These are phyloP conservation scores for Dicrostonyx torquatus DNA, from an alignment of 2,797 vertebrate genomes.

Conservation along the genomic window DNA sequence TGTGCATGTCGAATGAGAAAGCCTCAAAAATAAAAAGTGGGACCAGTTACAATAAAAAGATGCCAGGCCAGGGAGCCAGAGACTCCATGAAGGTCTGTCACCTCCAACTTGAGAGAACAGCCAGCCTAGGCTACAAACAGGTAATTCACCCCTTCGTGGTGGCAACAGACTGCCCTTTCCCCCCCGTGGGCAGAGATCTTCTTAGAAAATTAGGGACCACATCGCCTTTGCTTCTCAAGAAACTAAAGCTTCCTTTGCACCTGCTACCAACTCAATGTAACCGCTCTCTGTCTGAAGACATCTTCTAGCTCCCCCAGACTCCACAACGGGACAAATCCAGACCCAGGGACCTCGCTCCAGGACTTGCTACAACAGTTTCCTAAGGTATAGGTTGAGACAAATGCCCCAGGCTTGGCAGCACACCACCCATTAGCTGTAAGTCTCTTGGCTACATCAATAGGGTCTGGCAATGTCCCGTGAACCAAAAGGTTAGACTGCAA, in stretches of 20 bases:
- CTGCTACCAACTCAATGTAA: background rate
- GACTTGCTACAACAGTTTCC: background rate
- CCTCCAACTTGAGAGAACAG: background rate
- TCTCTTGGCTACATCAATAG: background rate
- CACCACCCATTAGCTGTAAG: background rate
- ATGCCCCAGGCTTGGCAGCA: background rate
- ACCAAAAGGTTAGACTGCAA: background rate
- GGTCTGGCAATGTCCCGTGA: background rate
- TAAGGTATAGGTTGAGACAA: background rate
- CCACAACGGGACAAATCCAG: background rate
- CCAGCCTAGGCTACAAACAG: background rate
- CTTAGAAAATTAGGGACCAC: background rate
- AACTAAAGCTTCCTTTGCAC: background rate
- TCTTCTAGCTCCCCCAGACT: background rate
- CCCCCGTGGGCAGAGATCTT: background rate
- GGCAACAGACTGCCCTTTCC: background rate
- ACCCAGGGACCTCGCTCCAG: background rate
- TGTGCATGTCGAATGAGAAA: background rate
- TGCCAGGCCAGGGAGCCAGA: background rate
- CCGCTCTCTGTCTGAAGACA: background rate
- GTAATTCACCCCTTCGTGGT: background rate
- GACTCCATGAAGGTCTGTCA: background rate
- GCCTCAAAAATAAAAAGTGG: background rate
- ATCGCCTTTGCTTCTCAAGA: background rate
- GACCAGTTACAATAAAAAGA: background rate